phyloP scores from a whole-genome alignment of 2,888 invertebrate genomes.

The Ennomos erosarius region DNA sequence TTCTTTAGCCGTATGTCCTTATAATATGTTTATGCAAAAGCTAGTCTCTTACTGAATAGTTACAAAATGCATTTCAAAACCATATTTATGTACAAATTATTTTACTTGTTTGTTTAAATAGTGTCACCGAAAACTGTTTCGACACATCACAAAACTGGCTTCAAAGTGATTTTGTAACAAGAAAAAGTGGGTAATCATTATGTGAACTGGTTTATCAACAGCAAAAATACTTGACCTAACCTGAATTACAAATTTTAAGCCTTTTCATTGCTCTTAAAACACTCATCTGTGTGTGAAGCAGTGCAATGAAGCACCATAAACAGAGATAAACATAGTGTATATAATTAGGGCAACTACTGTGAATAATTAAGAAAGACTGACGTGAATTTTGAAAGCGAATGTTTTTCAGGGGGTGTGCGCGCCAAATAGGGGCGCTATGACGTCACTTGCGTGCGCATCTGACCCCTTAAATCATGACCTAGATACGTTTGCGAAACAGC shows the following conservation, averaged over 20 bases:
- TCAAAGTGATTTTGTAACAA: constrained; percentile 1
- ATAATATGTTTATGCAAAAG: no score
- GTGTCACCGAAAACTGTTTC: no score
- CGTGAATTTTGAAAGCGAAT: constrained; percentile 63
- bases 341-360: constrained; percentile 15
- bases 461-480: constrained; percentile 69
- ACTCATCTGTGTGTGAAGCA: not conserved
- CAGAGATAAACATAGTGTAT: not conserved
- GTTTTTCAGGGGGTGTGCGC: constrained; percentile 58
- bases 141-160: no score
- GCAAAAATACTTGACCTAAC: not conserved
- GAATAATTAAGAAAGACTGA: constrained; percentile 25
- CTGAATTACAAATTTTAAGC: not conserved
- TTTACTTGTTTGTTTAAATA: no score
- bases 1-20: no score
- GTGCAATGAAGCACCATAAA: constrained; percentile 1
- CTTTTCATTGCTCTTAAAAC: not conserved
- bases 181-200: not conserved
- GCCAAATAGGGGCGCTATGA: constrained; percentile 56
- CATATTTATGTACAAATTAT: no score
- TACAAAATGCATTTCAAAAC: no score
- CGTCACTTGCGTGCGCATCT: constrained; percentile 77
- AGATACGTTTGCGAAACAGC: constrained; percentile 71
- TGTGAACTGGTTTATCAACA: constrained; percentile 1
- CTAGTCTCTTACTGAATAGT: no score